A percentile compares a stretch with the other conserved stretches of the same genome.
Evolutionary conservation across 1,140 invertebrate species (phyloP).

Genomic region (Anadara kagoshimensis): DNA sequence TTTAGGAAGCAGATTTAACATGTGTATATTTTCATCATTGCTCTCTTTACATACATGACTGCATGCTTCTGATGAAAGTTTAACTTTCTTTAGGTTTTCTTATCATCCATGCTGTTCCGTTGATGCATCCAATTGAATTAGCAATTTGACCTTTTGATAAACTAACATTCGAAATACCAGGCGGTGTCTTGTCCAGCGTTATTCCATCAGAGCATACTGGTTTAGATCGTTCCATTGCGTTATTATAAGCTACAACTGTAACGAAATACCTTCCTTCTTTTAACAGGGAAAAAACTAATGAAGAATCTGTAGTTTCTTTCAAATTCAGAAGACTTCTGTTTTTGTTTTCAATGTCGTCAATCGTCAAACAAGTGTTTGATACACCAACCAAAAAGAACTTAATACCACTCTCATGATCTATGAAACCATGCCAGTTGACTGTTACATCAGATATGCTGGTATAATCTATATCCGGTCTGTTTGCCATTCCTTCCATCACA

Average conservation of each 20-base stretch:
- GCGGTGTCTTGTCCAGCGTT: slow-evolving; percentile 29
- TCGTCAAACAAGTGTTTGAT: slow-evolving; percentile 25
- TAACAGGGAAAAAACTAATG: too few species aligned
- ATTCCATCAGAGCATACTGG: slow-evolving; percentile 56
- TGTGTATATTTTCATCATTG: too few species aligned
- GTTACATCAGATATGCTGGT: slow-evolving; percentile 33
- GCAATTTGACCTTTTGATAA: too few species aligned
- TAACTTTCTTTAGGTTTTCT: too few species aligned
- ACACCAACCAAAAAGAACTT: slow-evolving; percentile 39
- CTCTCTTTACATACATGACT: too few species aligned
- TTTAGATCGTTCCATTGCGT: slow-evolving; percentile 37
- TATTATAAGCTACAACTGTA: slow-evolving; percentile 56
- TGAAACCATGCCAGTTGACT: slow-evolving; percentile 50
- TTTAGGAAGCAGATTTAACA: too few species aligned
- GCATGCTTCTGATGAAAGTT: too few species aligned
- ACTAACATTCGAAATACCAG: not conserved
- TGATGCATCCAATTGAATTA: too few species aligned
- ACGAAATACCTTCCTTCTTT: slow-evolving; percentile 39
- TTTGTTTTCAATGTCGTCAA: not conserved
- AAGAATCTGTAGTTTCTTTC: too few species aligned
- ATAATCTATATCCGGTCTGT: slow-evolving; percentile 47
- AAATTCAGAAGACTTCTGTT: too few species aligned
- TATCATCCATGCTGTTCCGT: too few species aligned
- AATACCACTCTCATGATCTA: slow-evolving; percentile 55
- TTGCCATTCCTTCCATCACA: slow-evolving; percentile 41